Evolutionary conservation across 2,888 invertebrate genomes (phyloP).

Genomic region (Achlya flavicornis): DNA sequence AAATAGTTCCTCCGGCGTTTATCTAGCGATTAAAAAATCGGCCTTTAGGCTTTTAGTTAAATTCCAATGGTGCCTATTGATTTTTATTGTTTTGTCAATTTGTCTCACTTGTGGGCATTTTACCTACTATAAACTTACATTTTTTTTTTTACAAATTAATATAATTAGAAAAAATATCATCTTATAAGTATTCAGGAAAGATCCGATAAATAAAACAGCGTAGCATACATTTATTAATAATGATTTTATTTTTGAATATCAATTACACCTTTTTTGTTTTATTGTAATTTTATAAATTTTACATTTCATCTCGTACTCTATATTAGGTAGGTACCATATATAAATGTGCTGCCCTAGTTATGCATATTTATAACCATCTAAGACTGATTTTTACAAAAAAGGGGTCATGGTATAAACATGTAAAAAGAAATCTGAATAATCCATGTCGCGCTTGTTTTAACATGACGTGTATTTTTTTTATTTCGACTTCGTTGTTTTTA

Average conservation of each 20-base stretch:
- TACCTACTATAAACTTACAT: too few species aligned
- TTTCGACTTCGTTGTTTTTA: slow-evolving; percentile 45
- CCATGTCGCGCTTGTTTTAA: slow-evolving; percentile 11
- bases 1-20: too few species aligned
- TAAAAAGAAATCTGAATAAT: slow-evolving; percentile 16
- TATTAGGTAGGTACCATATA: slow-evolving; percentile 54
- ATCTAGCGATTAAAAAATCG: too few species aligned
- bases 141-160: too few species aligned
- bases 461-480: slow-evolving; percentile 15
- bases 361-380: slow-evolving; percentile 5
- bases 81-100: too few species aligned
- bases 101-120: too few species aligned
- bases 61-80: too few species aligned
- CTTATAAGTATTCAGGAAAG: too few species aligned
- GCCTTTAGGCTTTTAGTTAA: too few species aligned
- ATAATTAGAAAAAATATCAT: too few species aligned
- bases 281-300: slow-evolving; percentile 73
- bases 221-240: slow-evolving; percentile 72
- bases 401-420: slow-evolving; percentile 15
- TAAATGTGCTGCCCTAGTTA: slow-evolving; percentile 54
- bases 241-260: slow-evolving; percentile 76
- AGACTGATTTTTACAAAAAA: slow-evolving; percentile 22
- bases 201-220: background rate
- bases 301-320: slow-evolving; percentile 58
- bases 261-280: slow-evolving; percentile 70